Evolutionary conservation across 1,140 invertebrate species (phyloP).

Genomic region (Sesamia nonagrioides): DNA sequence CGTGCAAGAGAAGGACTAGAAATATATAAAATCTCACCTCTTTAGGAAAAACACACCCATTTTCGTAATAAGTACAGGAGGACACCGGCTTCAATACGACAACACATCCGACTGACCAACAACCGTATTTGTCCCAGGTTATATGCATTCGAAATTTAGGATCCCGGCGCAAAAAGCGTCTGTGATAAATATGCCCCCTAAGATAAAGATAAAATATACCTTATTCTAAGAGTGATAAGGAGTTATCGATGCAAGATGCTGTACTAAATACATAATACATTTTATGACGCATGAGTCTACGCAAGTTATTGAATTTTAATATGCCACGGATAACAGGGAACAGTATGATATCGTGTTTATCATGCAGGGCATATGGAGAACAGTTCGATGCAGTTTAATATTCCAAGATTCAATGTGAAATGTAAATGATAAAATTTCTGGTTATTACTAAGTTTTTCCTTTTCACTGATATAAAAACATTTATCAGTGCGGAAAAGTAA

Average conservation of each 20-base stretch:
- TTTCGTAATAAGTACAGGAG: constrained; percentile 49
- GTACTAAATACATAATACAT: constrained; percentile 79
- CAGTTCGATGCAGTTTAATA: constrained; percentile 32
- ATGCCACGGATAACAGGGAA: constrained; percentile 54
- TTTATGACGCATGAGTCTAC: constrained; percentile 68
- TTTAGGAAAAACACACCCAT: constrained; percentile 73
- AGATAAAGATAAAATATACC: constrained; percentile 53
- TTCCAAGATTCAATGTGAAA: constrained; percentile 27
- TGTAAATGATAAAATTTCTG: not conserved
- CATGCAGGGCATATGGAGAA: constrained; percentile 36
- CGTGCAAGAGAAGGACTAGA: not conserved
- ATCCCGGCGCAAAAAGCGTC: constrained; percentile 58
- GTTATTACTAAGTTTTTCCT: constrained; percentile 9
- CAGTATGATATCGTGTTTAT: constrained; percentile 32
- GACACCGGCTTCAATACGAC: constrained; percentile 52
- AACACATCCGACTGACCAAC: constrained; percentile 66
- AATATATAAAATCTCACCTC: constrained; percentile 60
- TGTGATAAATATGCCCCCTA: constrained; percentile 51
- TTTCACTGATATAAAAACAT: not conserved
- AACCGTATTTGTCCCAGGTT: constrained; percentile 65
- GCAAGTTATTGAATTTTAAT: constrained; percentile 80
- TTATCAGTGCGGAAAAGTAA: not conserved
- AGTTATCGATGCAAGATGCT: constrained; percentile 45
- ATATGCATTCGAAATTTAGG: constrained; percentile 69
- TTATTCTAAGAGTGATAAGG: constrained; percentile 61